phyloP scores from a whole-genome alignment of 2,888 invertebrate genomes.

The Anthophora plumipes region DNA sequence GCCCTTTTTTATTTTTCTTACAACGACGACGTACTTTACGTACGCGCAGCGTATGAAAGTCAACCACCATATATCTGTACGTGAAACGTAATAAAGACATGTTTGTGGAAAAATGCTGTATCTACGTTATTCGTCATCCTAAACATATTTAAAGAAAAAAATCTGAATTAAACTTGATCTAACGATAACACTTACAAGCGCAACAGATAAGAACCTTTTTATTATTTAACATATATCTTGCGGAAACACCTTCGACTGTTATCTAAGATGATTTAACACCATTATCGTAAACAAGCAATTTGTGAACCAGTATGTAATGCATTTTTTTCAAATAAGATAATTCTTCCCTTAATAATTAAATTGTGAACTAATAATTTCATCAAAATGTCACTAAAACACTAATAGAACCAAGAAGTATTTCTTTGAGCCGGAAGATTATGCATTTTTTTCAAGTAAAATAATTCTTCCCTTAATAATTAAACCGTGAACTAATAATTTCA shows the following conservation, averaged over 20 bases:
- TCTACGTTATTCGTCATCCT: not conserved
- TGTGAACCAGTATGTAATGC: not conserved
- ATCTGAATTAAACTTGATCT: not conserved
- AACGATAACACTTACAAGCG: not conserved
- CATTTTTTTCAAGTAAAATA: no score
- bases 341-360: no score
- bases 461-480: no score
- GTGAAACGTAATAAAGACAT: conserved; percentile 73
- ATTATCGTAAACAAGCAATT: not conserved
- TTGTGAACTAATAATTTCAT: not conserved
- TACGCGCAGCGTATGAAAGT: conserved; percentile 71
- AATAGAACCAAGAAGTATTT: no score
- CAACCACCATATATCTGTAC: conserved; percentile 67
- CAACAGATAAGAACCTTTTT: not conserved
- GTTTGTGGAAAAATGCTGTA: conserved; percentile 59
- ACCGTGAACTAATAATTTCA: not conserved
- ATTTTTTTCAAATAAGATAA: no score
- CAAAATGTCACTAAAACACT: not conserved
- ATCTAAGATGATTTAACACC: not conserved
- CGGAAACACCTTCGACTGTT: not conserved
- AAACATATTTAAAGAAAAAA: not conserved
- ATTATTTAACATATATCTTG: not conserved
- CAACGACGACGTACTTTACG: conserved; percentile 69
- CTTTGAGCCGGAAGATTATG: not conserved
- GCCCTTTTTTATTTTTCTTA: conserved; percentile 74